phyloP scores from a whole-genome alignment of 2,797 vertebrate species.

The Clamator glandarius region DNA sequence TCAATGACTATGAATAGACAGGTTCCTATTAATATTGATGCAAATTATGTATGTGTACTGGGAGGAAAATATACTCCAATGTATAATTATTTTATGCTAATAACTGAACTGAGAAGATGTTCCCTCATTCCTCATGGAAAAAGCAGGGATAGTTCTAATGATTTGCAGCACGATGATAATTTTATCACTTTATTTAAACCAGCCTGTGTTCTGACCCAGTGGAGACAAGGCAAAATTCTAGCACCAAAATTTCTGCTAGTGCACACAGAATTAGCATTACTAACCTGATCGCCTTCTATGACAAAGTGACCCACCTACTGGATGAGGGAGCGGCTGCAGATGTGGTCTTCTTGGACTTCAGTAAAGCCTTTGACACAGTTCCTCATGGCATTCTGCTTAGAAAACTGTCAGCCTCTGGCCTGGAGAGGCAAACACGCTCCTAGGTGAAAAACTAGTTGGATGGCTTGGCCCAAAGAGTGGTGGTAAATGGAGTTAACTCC shows the following conservation, averaged over 20 bases:
- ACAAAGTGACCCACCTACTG: too few species aligned
- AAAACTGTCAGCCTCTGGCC: too few species aligned
- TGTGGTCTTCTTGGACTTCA: too few species aligned
- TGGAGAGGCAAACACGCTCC: too few species aligned
- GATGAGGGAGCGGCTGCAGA: too few species aligned
- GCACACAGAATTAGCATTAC: too few species aligned
- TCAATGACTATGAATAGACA: not conserved
- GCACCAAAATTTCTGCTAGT: not conserved
- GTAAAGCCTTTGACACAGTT: too few species aligned
- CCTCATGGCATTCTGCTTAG: too few species aligned
- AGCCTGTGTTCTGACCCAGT: not conserved
- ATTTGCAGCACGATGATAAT: not conserved
- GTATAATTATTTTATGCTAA: constrained; percentile 67
- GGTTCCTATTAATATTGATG: constrained; percentile 19
- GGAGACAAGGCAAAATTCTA: not conserved
- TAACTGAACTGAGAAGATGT: not conserved
- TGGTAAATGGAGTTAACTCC: too few species aligned
- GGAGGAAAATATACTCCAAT: constrained; percentile 20
- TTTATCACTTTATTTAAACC: constrained; percentile 18
- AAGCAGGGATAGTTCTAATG: not conserved
- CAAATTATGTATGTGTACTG: not conserved
- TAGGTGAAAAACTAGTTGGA: too few species aligned
- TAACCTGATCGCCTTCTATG: too few species aligned
- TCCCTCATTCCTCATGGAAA: not conserved
- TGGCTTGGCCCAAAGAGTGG: too few species aligned